These are phyloP conservation scores for Lepidonotus clava DNA, from an alignment of 2,888 invertebrate genomes.

Conservation along the genomic window DNA sequence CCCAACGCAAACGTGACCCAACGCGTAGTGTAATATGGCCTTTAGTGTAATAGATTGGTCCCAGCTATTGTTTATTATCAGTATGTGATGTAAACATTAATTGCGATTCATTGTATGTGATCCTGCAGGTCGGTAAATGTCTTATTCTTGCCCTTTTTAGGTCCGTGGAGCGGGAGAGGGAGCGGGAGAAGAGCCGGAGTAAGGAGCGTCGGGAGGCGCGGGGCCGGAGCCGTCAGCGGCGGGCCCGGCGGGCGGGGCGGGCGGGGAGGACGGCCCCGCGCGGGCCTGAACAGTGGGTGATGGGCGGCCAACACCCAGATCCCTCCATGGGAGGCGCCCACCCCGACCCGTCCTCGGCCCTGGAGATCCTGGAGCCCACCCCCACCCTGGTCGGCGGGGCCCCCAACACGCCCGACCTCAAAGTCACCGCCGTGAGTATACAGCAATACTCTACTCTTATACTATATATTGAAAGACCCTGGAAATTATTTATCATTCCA, in stretches of 20 bases:
- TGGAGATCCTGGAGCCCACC: conserved; percentile 48
- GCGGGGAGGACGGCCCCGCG: neutral
- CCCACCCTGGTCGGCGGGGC: conserved; percentile 25
- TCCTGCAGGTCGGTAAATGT: too few species aligned
- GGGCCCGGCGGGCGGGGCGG: neutral
- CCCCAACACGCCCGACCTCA: conserved; percentile 24
- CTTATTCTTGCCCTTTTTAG: neutral
- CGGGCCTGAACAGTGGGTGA: conserved; percentile 19
- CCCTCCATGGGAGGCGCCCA: conserved; percentile 20
- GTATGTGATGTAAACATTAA: too few species aligned
- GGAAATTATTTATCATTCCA: too few species aligned
- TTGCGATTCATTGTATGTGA: too few species aligned
- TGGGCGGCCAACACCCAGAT: neutral
- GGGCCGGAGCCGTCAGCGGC: conserved; percentile 8
- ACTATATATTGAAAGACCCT: too few species aligned
- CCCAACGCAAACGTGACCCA: too few species aligned
- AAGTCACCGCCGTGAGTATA: conserved; percentile 13
- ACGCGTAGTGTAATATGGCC: too few species aligned
- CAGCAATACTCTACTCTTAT: too few species aligned
- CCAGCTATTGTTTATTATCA: too few species aligned
- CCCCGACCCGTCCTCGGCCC: neutral
- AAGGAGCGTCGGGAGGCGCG: neutral
- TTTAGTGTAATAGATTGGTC: too few species aligned
- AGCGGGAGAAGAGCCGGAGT: conserved; percentile 32
- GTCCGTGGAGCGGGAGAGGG: conserved; percentile 39